Percentiles rank a stretch among this genome's conserved stretches.
These are phyloP conservation scores for Philotrypesis tridentata DNA, from an alignment of 1,140 invertebrate species.

Conservation along the genomic window DNA sequence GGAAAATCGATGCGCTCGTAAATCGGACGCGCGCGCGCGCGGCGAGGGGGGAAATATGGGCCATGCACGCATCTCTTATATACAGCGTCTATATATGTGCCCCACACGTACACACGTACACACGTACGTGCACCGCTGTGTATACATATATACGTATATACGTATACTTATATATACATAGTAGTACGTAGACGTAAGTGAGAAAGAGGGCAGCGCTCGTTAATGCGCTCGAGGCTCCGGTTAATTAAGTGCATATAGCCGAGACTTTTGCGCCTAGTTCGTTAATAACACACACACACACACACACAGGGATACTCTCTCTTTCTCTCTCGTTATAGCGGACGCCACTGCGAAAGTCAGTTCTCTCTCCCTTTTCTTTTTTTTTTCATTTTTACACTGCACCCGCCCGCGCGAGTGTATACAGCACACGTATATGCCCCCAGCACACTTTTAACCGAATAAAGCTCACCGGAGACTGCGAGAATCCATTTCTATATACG, in stretches of 20 bases:
- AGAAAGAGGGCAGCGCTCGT: not conserved
- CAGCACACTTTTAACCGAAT: no score
- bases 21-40: slow-evolving; percentile 45
- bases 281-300: slow-evolving; percentile 22
- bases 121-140: no score
- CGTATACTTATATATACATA: no score
- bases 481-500: not conserved
- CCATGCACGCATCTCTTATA: slow-evolving; percentile 2
- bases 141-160: not conserved
- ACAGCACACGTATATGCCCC: no score
- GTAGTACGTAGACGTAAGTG: no score
- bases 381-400: no score
- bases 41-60: slow-evolving; percentile 51
- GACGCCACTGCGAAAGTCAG: not conserved
- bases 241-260: slow-evolving; percentile 60
- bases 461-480: not conserved
- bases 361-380: not conserved
- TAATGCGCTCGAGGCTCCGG: slow-evolving; percentile 42
- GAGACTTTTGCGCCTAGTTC: slow-evolving; percentile 54
- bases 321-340: not conserved
- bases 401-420: no score
- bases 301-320: no score
- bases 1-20: slow-evolving; percentile 34
- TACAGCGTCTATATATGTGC: no score
- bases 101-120: no score